A percentile compares a stretch with the other conserved stretches of the same genome.
Evolutionary conservation across 2,888 invertebrate genomes (phyloP).

Genomic region (Syrista parreyssii): DNA sequence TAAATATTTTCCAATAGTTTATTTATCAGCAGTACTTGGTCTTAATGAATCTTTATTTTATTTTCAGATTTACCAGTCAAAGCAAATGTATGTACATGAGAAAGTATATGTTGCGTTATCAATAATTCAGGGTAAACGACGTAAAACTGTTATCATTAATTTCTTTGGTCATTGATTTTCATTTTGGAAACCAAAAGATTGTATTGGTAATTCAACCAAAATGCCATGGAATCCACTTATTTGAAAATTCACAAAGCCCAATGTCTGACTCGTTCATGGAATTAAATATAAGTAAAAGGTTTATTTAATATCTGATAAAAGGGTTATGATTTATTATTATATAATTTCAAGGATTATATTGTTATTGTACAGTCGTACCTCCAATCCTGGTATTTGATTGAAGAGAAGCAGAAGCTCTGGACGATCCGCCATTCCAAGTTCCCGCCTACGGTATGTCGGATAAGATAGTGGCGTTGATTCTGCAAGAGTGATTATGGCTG

Average conservation of each 20-base stretch:
- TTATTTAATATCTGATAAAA: neutral
- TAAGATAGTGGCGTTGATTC: constrained; percentile 48
- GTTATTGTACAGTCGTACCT: constrained; percentile 39
- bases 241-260: neutral
- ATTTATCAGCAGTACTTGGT: neutral
- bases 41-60: neutral
- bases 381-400: constrained; percentile 46
- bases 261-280: neutral
- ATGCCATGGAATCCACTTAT: neutral
- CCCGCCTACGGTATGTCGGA: constrained; percentile 47
- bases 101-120: neutral
- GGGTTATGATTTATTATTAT: neutral
- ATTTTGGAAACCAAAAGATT: neutral
- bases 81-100: neutral
- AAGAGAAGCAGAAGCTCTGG: constrained; percentile 47
- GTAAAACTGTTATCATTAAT: neutral
- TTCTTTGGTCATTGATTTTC: neutral
- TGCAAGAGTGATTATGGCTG: constrained; percentile 48
- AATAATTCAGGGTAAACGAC: neutral
- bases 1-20: neutral
- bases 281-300: neutral
- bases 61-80: neutral
- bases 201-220: neutral
- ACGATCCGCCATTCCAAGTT: constrained; percentile 39
- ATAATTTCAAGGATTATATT: neutral